A percentile compares a stretch with the other conserved stretches of the same genome.
These are phyloP conservation scores for Schizaphis graminum DNA, from an alignment of 2,888 invertebrate species.

Conservation along the genomic window DNA sequence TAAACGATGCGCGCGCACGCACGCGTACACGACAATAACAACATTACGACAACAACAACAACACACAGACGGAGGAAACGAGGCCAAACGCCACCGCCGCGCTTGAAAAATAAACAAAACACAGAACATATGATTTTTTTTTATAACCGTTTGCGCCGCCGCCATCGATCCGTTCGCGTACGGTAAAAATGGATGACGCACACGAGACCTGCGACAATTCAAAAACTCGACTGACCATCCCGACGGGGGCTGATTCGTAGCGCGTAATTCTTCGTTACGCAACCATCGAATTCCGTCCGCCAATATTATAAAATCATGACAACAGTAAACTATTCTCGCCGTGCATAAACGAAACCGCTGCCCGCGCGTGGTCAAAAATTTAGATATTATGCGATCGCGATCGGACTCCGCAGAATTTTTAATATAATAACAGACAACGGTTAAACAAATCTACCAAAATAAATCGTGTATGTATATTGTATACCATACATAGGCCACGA, in stretches of 20 bases:
- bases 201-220: not conserved
- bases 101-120: conserved; percentile 47
- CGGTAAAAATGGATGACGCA: not conserved
- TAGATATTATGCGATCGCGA: not conserved
- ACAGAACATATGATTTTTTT: conserved; percentile 40
- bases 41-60: conserved; percentile 20
- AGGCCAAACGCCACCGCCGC: conserved; percentile 47
- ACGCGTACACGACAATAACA: conserved; percentile 18
- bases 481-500: not conserved
- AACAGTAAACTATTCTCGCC: not conserved
- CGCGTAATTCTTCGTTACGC: not conserved
- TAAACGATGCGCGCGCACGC: conserved; percentile 11
- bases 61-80: conserved; percentile 27
- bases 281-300: not conserved
- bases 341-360: not conserved
- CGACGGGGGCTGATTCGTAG: not conserved
- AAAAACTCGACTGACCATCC: not conserved
- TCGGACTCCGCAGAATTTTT: not conserved
- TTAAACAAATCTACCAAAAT: not conserved
- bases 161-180: not conserved
- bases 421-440: not conserved
- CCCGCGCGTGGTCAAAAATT: not conserved
- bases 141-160: not conserved
- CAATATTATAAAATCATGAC: not conserved
- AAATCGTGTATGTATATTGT: not conserved